Evolutionary conservation across 2,888 invertebrate species (phyloP), one percentile per base, ranked within the genome.

Genomic region (Luffia ferchaultella): DNA sequence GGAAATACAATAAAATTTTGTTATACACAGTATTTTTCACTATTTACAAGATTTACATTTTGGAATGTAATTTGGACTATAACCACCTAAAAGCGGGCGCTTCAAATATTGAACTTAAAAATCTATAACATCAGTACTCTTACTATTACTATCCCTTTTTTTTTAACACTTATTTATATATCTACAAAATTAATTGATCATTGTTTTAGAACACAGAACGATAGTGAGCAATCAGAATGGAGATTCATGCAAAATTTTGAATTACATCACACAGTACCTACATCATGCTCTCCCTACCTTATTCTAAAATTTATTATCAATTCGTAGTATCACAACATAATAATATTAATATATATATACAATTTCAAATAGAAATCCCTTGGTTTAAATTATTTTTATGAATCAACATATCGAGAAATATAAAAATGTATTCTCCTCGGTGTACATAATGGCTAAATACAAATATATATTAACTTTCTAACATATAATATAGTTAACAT

Each of bases 11-110:
- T 69, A 64, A 68, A 67, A 62, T 61, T 60, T 62, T 65, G 60
- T 62, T 64, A 62, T 30, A 58, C 59, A 58, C 60, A 62, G 57
- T 61, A 59, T 57, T 62, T 61, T 60, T 60, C 55, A 60, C 60
- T 78, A 78, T 76, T 62, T 77, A 80, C 76, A 77, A 67, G 30
- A 30, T 30, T 30, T 30, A 30, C 30, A 30, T 30, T 30, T 30
- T 79, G 82, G 82, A 82, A 82, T 82, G 82, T 80, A 70, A 71
- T 72, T 73, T 82, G 76, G 80, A 82, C 82, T 74, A 30, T 12
- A 12, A n/a, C n/a, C 30, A 30, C 30, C 3, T 30, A 30, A 3
- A 3, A 7, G 30, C 12, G 30, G 30, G 30, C 12, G 30, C n/a
- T n/a, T n/a, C n/a, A n/a, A 30, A 30, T 7, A 30, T 30, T 30